Evolutionary conservation across 2,888 invertebrate genomes (phyloP).

Genomic region (Limnephilus lunatus): DNA sequence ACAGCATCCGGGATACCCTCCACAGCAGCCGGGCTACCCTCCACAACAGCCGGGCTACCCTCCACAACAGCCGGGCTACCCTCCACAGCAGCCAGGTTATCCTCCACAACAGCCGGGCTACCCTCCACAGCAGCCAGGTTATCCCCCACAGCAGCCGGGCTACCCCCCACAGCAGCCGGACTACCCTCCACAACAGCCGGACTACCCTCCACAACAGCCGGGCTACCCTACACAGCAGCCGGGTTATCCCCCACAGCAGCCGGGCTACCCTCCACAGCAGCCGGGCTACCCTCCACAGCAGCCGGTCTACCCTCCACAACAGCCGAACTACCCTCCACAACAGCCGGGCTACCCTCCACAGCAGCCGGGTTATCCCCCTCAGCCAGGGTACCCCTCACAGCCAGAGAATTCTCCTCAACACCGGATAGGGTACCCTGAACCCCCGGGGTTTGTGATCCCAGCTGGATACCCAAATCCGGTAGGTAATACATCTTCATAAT

Average conservation of each 20-base stretch:
- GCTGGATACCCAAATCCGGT: constrained; percentile 65
- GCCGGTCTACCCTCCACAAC: too few species aligned
- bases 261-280: constrained; percentile 72
- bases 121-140: constrained; percentile 70
- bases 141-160: constrained; percentile 65
- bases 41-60: background rate
- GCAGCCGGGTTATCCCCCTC: too few species aligned
- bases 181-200: constrained; percentile 72
- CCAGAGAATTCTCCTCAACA: background rate
- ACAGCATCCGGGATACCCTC: too few species aligned
- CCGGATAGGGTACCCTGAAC: constrained; percentile 67
- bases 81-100: background rate
- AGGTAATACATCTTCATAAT: background rate
- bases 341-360: constrained; percentile 68
- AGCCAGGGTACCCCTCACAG: background rate
- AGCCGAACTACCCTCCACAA: too few species aligned
- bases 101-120: constrained; percentile 63
- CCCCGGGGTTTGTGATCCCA: constrained; percentile 64
- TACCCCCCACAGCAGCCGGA: constrained; percentile 67
- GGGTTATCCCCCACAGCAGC: constrained; percentile 65
- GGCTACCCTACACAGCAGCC: too few species aligned
- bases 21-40: background rate
- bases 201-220: constrained; percentile 67
- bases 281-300: constrained; percentile 67
- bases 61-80: background rate